Evolutionary conservation across 2,113 vertebrate species (phyloP).

Genomic region (Mungos mungo): DNA sequence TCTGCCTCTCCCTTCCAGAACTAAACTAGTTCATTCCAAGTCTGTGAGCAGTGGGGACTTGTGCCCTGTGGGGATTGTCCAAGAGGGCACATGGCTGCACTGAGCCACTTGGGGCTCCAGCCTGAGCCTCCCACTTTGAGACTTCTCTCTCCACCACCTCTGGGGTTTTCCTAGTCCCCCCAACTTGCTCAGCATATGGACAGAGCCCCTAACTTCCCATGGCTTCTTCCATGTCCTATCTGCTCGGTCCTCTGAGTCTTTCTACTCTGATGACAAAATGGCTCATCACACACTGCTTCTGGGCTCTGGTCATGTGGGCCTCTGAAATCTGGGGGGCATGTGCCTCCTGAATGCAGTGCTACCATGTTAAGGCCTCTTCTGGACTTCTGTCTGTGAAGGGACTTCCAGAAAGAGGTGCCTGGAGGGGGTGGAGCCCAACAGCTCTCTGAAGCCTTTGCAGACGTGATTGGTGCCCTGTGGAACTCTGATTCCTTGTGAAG

Average conservation of each 20-base stretch:
- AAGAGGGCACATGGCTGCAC: constrained; percentile 68
- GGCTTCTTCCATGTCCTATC: constrained; percentile 73
- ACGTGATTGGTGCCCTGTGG: constrained; percentile 92
- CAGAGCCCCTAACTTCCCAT: constrained; percentile 69
- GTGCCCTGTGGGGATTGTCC: constrained; percentile 73
- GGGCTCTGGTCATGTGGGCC: constrained; percentile 92
- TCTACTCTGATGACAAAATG: constrained; percentile 77
- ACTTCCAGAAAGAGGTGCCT: constrained; percentile 89
- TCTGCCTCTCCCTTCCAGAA: constrained; percentile 71
- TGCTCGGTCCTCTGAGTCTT: constrained; percentile 65
- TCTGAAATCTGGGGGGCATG: constrained; percentile 93
- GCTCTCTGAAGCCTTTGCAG: constrained; percentile 93
- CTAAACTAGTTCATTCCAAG: constrained; percentile 83
- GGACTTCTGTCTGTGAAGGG: constrained; percentile 91
- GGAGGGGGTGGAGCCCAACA: constrained; percentile 88
- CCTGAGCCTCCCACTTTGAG: constrained; percentile 78
- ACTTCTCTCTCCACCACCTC: constrained; percentile 84
- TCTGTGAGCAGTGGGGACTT: constrained; percentile 87
- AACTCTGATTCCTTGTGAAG: constrained; percentile 84
- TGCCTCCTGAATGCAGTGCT: constrained; percentile 95
- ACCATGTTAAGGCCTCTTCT: constrained; percentile 89
- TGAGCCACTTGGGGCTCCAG: constrained; percentile 80
- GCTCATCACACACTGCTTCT: constrained; percentile 85
- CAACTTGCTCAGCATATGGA: constrained; percentile 78
- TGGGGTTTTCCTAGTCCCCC: constrained; percentile 77